Evolutionary conservation across 2,113 vertebrate genomes (phyloP), one percentile per base, ranked within the genome.

Genomic region (Beaufortia kweichowensis): DNA sequence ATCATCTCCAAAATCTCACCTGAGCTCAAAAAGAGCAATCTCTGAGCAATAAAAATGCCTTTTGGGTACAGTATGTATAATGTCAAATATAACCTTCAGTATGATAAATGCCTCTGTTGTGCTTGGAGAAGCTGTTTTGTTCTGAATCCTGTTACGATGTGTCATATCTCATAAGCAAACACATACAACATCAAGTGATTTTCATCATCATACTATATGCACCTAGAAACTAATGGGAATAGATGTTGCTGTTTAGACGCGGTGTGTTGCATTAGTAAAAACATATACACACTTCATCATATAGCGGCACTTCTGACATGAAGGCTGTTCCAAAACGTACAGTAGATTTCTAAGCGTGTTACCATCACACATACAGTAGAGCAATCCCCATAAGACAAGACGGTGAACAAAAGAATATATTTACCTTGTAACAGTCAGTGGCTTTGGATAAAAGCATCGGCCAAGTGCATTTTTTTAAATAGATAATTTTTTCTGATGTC

Each of bases 121-220:
- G 53, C 68, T 57, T 71, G 41, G 21, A 24, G 31, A 71, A 57
- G 68, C 68, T 26, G 53, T 71, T 71, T 71, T 57, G 29, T 26
- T 57, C 35, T 12, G 41, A 41, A 71, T 15, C 33, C 6, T n/a
- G n/a, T 70, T 24, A 55, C 62, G 31, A n/a, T 41, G 23, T 71
- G 68, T 56, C 50, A 71, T 71, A 57, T 35, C 56, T 71, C 33
- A 71, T 56, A 71, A 71, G 33, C 53, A 35, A 53, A 70, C 12
- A 35, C 48, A 70, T 35, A 23, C 33, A 70, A 35, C 50, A 26
- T 71, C 17, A 68, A 53, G 28, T n/a, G 4, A 2, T 46, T 17
- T 46, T n/a, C 11, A n/a, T n/a, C n/a, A 14, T 46, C 3, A 14
- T 53, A 15, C 48, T 8, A 53, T 2, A n/a, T 31, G 12, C 31